These are phyloP conservation scores for Hypothenemus hampei DNA, from an alignment of 1,140 invertebrate species.

Conservation along the genomic window DNA sequence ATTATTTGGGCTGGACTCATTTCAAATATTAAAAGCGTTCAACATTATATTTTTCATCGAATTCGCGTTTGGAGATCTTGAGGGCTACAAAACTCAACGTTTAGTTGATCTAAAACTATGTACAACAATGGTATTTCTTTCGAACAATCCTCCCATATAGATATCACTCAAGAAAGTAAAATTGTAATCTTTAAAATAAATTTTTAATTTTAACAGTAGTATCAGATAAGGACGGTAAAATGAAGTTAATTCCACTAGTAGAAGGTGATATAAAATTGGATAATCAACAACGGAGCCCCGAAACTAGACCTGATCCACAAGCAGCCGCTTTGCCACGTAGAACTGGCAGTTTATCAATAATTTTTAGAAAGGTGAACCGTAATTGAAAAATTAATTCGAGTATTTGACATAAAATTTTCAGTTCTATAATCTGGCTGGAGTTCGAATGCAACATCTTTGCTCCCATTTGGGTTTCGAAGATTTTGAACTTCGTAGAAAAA, in stretches of 20 bases:
- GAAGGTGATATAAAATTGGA: slow-evolving; percentile 25
- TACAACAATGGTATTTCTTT: too few relatives aligned
- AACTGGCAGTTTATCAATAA: slow-evolving; percentile 64
- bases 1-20: too few relatives aligned
- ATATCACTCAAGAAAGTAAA: not conserved
- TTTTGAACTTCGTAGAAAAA: slow-evolving; percentile 74
- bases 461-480: slow-evolving; percentile 70
- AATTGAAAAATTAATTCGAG: too few relatives aligned
- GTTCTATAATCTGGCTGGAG: slow-evolving; percentile 88
- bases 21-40: too few relatives aligned
- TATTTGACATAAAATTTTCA: too few relatives aligned
- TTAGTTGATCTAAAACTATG: too few relatives aligned
- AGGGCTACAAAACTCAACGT: too few relatives aligned
- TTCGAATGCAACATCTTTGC: slow-evolving; percentile 87
- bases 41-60: too few relatives aligned
- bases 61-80: too few relatives aligned
- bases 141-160: too few relatives aligned
- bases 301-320: slow-evolving; percentile 1
- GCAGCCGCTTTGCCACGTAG: slow-evolving; percentile 48
- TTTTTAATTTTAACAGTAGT: slow-evolving; percentile 26
- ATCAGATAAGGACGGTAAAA: slow-evolving; percentile 33
- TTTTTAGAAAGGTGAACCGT: slow-evolving; percentile 67
- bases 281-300: slow-evolving; percentile 4
- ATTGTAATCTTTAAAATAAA: not conserved
- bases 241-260: slow-evolving; percentile 8